Conservation (phyloP, 2,888 invertebrate genomes). For the Cephus nigrinus region DNA sequence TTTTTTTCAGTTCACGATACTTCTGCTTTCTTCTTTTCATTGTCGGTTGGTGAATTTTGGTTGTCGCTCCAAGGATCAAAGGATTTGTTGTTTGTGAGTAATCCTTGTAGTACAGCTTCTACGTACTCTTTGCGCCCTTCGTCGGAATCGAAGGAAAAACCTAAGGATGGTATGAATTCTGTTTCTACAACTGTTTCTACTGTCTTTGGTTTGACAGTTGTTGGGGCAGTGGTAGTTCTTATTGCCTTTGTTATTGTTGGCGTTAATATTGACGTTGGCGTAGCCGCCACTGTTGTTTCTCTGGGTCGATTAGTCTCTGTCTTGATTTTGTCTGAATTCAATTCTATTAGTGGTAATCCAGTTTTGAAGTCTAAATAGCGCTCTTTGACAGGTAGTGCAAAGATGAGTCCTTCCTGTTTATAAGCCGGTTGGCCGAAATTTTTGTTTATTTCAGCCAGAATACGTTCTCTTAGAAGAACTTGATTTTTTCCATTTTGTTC, state of each 20-base stretch:
- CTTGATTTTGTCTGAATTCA: constrained; percentile 5
- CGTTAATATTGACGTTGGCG: not conserved
- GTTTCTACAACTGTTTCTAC: constrained; percentile 46
- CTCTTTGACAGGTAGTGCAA: constrained; percentile 33
- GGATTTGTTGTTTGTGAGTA: constrained; percentile 38
- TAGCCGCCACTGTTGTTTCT: not conserved
- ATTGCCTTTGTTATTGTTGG: not conserved
- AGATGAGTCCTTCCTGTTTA: constrained; percentile 15
- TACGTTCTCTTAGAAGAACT: constrained; percentile 21
- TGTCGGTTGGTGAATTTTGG: not conserved
- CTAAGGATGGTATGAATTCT: constrained; percentile 62
- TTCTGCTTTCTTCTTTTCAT: not conserved
- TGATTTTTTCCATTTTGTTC: not conserved
- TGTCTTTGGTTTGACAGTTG: constrained; percentile 10
- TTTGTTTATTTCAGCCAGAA: constrained; percentile 28
- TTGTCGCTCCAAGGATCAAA: constrained; percentile 4
- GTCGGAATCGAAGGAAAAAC: constrained; percentile 59
- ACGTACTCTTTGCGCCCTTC: constrained; percentile 57
- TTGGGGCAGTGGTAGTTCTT: not conserved
- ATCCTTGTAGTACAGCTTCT: constrained; percentile 56
- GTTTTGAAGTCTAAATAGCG: constrained; percentile 28
- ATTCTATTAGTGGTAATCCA: constrained; percentile 1
- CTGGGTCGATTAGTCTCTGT: not conserved
- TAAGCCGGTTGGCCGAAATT: constrained; percentile 35
- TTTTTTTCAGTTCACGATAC: not conserved